Evolutionary conservation across 1,140 invertebrate species (phyloP), one percentile per base, ranked within the genome.

Genomic region (Dreissena polymorpha): DNA sequence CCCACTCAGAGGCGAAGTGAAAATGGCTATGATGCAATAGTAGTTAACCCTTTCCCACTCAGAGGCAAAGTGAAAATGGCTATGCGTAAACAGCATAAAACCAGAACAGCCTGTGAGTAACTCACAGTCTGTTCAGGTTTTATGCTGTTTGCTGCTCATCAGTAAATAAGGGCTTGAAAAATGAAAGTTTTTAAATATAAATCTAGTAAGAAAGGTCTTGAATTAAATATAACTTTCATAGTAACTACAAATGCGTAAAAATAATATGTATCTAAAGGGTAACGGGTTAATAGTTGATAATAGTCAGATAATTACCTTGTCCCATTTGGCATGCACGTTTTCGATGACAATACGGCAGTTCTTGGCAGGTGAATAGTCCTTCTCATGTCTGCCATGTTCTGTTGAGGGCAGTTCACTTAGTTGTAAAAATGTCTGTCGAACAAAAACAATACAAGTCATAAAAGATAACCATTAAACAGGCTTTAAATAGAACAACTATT

Each of bases 251-350:
- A 55, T 12, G 18, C 53, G 18, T 12, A n/a, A n/a, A n/a, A n/a
- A n/a, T n/a, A n/a, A n/a, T n/a, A n/a, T n/a, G n/a, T n/a, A n/a
- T n/a, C n/a, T 12, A 55, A 55, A 55, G 53, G 12, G 53, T 12
- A n/a, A n/a, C n/a, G 21, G 6, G 2, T 60, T 6, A 60, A 60
- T 60, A n/a, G 16, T 60, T 5, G 21, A 3, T 18, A 5, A 18
- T 5, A 60, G 57, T 18, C 3, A 3, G 14, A 1, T 68, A 25
- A 68, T 50, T 49, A 90, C 90, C 50, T 87, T 72, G 74, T 91
- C 88, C 93, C 93, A 93, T 69, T 88, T 91, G 18, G 91, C 92
- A 50, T 88, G 87, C 0, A 92, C 70, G 75, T 92, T 90, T 18
- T 89, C 82, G n/a, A 93, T 86, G 63, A 85, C 83, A 18, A 93